Conservation (phyloP, 1,140 invertebrate species). For the Acromyrmex charruanus region DNA sequence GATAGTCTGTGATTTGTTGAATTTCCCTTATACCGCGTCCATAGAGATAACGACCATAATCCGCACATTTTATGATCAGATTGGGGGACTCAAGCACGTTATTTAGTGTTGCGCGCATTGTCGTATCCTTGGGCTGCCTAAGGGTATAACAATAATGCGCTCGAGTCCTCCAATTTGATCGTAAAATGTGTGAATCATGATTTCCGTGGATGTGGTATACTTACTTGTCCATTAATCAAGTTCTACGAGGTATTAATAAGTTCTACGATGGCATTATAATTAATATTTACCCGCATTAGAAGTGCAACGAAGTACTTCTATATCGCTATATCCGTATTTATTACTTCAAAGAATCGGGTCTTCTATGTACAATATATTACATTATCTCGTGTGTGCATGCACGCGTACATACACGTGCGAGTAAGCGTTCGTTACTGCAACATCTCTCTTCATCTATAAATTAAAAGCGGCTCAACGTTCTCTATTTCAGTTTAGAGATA, state of each 20-base stretch:
- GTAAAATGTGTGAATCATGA: too few species aligned
- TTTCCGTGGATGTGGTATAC: too few species aligned
- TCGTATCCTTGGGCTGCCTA: too few species aligned
- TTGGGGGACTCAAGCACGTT: too few species aligned
- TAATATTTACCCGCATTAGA: constrained; percentile 35
- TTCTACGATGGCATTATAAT: constrained; percentile 60
- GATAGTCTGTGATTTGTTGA: constrained; percentile 16
- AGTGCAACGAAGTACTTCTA: constrained; percentile 13
- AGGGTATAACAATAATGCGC: too few species aligned
- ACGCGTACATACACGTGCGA: not conserved
- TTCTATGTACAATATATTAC: constrained; percentile 72
- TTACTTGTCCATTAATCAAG: not conserved
- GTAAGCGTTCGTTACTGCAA: constrained; percentile 30
- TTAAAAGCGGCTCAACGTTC: not conserved
- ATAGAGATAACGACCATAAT: too few species aligned
- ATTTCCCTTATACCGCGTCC: not conserved
- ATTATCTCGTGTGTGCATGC: not conserved
- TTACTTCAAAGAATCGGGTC: constrained; percentile 23
- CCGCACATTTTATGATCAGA: too few species aligned
- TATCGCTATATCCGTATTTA: constrained; percentile 54
- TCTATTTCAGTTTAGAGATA: constrained; percentile 77
- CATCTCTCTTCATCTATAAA: constrained; percentile 16
- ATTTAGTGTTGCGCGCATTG: too few species aligned
- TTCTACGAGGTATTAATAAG: constrained; percentile 14
- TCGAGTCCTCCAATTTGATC: too few species aligned